Evolutionary conservation across 2,113 vertebrate species (phyloP).

Genomic region (Electrona antarctica): DNA sequence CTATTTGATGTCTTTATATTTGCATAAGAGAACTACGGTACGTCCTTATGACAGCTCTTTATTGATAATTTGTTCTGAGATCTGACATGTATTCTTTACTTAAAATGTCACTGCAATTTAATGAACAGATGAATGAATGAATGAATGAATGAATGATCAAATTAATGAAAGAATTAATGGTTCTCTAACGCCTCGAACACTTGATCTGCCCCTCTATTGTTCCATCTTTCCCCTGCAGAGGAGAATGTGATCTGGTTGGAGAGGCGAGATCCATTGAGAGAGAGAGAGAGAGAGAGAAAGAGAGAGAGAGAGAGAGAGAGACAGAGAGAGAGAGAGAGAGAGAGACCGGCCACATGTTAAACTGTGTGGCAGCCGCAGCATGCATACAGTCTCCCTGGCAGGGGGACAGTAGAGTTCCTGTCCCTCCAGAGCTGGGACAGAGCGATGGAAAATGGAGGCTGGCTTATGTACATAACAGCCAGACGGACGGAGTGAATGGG

Average conservation of each 20-base stretch:
- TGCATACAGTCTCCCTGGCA: slow-evolving; percentile 35
- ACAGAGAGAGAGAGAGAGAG: slow-evolving; percentile 30
- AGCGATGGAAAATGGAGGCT: slow-evolving; percentile 47
- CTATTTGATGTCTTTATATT: no score
- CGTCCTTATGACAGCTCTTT: no score
- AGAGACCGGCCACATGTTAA: background rate
- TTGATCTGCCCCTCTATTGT: slow-evolving; percentile 50
- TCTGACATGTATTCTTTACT: no score
- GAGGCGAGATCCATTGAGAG: slow-evolving; percentile 51
- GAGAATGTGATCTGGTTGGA: slow-evolving; percentile 62
- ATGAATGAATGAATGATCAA: no score
- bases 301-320: slow-evolving; percentile 32
- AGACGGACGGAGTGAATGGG: slow-evolving; percentile 7
- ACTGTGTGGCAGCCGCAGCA: slow-evolving; percentile 14
- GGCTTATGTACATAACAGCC: slow-evolving; percentile 30
- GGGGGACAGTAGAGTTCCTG: slow-evolving; percentile 27
- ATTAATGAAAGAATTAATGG: no score
- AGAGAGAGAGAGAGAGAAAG: slow-evolving; percentile 30
- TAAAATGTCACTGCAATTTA: no score
- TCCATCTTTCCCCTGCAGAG: slow-evolving; percentile 50
- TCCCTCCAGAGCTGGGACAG: slow-evolving; percentile 13
- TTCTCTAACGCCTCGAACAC: slow-evolving; percentile 20
- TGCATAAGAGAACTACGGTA: no score
- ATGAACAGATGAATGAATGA: no score
- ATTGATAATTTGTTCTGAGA: no score